A percentile compares a stretch with the other conserved stretches of the same genome.
Evolutionary conservation across 1,140 invertebrate genomes (phyloP).

Genomic region (Aporrectodea caliginosa): DNA sequence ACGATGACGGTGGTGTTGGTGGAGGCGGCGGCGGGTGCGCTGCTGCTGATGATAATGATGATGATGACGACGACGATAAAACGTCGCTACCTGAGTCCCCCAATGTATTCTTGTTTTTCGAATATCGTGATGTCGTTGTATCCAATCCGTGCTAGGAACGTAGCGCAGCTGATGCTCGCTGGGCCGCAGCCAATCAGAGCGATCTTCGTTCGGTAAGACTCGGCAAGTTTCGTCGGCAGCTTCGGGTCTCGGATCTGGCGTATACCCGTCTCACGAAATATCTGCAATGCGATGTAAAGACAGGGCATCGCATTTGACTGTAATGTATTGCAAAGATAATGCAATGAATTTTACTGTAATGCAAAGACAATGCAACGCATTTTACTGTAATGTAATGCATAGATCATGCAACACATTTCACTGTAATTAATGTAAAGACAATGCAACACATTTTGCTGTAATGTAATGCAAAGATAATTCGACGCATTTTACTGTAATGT

Average conservation of each 20-base stretch:
- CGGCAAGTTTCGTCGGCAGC: conserved; percentile 53
- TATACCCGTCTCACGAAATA: conserved; percentile 90
- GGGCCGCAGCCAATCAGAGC: conserved; percentile 91
- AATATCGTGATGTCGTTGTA: conserved; percentile 88
- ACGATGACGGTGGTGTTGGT: not conserved
- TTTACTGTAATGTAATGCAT: no score
- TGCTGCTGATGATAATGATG: not conserved
- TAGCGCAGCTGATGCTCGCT: conserved; percentile 93
- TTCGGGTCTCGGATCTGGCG: conserved; percentile 75
- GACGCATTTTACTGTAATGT: no score
- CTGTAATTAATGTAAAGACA: no score
- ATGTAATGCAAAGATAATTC: no score
- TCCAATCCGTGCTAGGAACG: conserved; percentile 86
- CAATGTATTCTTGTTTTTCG: conserved; percentile 80
- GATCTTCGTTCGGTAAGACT: conserved; percentile 69
- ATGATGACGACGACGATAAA: conserved; percentile 10
- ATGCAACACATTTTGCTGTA: no score
- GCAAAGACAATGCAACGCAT: no score
- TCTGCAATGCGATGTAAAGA: no score
- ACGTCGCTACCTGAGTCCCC: conserved; percentile 73
- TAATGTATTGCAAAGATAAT: no score
- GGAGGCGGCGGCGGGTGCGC: not conserved
- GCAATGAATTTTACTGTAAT: no score
- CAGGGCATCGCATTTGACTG: no score
- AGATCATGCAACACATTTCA: no score